Conservation (phyloP, 2,888 invertebrate species). For the Lathronympha strigana region DNA sequence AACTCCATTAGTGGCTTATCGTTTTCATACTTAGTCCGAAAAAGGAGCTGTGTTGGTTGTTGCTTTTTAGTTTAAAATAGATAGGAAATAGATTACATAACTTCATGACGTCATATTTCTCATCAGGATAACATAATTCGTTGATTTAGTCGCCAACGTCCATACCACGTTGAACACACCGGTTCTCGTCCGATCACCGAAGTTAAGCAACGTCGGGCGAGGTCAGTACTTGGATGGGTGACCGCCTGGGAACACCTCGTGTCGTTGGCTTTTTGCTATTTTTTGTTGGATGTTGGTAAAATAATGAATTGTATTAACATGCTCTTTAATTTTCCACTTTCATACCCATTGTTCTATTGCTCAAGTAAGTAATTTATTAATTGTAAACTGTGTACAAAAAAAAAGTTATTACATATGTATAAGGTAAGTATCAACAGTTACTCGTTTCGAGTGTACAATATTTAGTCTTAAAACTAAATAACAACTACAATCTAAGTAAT, state of each 20-base stretch:
- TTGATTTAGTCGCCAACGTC: slow-evolving; percentile 57
- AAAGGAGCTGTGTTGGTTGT: no score
- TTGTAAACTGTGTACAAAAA: not conserved
- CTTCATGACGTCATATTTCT: not conserved
- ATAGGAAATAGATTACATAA: no score
- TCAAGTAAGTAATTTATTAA: slow-evolving; percentile 1
- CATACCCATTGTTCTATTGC: no score
- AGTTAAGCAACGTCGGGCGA: slow-evolving; percentile 76
- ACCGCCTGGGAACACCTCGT: slow-evolving; percentile 63
- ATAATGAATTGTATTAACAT: no score
- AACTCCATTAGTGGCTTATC: no score
- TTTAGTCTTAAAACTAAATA: not conserved
- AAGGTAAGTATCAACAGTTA: not conserved
- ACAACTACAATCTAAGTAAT: not conserved
- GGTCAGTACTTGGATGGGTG: slow-evolving; percentile 73
- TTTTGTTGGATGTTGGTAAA: not conserved
- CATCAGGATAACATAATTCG: not conserved
- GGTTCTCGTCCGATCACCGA: slow-evolving; percentile 79
- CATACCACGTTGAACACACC: slow-evolving; percentile 73
- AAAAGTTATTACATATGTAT: no score
- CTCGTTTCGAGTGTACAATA: not conserved
- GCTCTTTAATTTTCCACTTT: no score
- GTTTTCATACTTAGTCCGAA: no score
- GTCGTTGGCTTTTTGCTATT: slow-evolving; percentile 53
- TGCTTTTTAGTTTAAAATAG: not conserved